Evolutionary conservation across 2,888 invertebrate genomes (phyloP), one percentile per base, ranked within the genome.

Genomic region (Monochamus alternatus): DNA sequence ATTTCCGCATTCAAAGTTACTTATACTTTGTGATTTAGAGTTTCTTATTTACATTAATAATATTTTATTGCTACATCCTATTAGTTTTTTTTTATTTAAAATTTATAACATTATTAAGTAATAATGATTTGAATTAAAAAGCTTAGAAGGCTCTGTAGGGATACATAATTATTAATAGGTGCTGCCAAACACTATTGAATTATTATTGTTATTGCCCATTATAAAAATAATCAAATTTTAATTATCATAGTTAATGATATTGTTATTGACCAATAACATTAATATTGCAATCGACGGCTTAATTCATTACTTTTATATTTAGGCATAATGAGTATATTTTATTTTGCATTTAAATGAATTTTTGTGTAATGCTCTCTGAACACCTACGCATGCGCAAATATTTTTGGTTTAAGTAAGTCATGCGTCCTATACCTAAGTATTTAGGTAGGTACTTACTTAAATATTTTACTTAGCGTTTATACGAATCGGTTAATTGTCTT

Each of bases 171-270:
- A 51, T 31, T 63, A 65, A 64, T 12, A 38, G 38, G 32, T 44
- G 52, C 32, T 62, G 38, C 52, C 62, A 63, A 47, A 52, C 70
- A 62, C 52, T 62, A 30, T 72, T 31, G 52, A 72, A 64, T 47
- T 44, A 55, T 72, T 72, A 65, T 55, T 72, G 58, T 72, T 64
- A 72, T 72, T 30, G 64, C 55, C 69, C 43, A 72, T 72, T 72
- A 72, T 30, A 51, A 32, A 58, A 55, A 59, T 47, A 63, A 72
- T 72, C 51, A 62, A 51, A 67, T 68, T 59, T 31, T 73, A 55
- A 55, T 55, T 70, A 59, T 70, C 59, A 31, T 70, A 60, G 44
- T 73, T 73, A 66, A 63, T 73, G 60, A 63, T 66, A 65, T 73
- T 65, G 55, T 65, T 73, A 66, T 73, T 66, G 51, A 31, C 66